Evolutionary conservation across 2,888 invertebrate species (phyloP).

Genomic region (Leptinotarsa tumamoca): DNA sequence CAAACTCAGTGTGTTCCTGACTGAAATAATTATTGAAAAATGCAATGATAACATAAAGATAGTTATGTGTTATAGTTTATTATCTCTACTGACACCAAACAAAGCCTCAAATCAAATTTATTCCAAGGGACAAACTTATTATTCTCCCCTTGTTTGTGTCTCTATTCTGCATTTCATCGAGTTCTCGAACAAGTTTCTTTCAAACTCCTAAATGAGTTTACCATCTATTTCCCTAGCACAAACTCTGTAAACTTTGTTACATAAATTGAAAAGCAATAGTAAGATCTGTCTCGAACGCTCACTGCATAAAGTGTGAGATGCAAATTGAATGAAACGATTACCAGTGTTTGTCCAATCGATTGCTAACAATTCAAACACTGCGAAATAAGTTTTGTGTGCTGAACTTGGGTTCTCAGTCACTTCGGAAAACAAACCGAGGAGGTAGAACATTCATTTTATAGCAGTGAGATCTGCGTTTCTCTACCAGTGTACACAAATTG

Average conservation of each 20-base stretch:
- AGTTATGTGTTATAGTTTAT: too few relatives aligned
- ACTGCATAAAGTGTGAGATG: constrained; percentile 18
- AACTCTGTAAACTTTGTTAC: constrained; percentile 17
- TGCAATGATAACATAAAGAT: too few relatives aligned
- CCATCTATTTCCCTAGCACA: not conserved
- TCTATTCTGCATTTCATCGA: constrained; percentile 2
- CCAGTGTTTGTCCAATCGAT: constrained; percentile 18
- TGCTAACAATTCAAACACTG: not conserved
- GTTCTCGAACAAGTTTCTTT: constrained; percentile 6
- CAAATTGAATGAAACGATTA: constrained; percentile 20
- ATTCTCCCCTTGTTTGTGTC: constrained; percentile 18
- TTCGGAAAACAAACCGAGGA: not conserved
- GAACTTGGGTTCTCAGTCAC: not conserved
- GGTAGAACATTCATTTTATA: not conserved
- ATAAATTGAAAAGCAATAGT: constrained; percentile 17
- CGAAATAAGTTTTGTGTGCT: not conserved
- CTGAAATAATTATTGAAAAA: too few relatives aligned
- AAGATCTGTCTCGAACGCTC: not conserved
- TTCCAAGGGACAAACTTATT: not conserved
- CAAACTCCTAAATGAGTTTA: not conserved
- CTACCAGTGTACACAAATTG: too few relatives aligned
- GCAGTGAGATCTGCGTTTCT: not conserved
- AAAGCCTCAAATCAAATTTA: not conserved
- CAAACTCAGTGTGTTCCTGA: too few relatives aligned
- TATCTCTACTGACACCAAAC: not conserved